Base-by-base conservation (phyloP, 2,888 invertebrate species). In the Phoronis australis region DNA sequence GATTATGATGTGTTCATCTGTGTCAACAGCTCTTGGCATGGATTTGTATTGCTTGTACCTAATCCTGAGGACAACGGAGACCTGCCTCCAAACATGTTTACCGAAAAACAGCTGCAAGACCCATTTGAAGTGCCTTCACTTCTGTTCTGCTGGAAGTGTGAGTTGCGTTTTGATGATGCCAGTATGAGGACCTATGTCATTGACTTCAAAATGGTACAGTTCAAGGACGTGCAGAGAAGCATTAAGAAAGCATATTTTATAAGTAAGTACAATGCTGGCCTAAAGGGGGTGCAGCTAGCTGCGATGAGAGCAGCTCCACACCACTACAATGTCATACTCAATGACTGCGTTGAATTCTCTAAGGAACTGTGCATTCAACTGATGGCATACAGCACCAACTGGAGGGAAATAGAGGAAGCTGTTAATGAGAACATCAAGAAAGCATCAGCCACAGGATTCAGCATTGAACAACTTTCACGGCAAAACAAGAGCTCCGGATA, bases 281-380 rank as follows among this genome's bases (percentile, higher is more conserved):
- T 45, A 4, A 27, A 24, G 3, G 57, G 53, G 1, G 46, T 55
- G 9, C 50, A 57, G 40, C 45, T 51, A 18, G 50, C 57, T 2
- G 53, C 50, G 4, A 39, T 55, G 15, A 22, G 45, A 31, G 57
- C 57, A 9, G 45, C 57, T 2, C 53, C 55, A 25, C 39, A 49
- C 20, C 41, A 48, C 21, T 57, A 55, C 45, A 42, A 45, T 24
- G 53, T 53, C 9, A 22, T 57, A 5, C 46, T 57, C 15, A 42
- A 57, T 12, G 55, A 57, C 42, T 57, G 57, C 42, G 57, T 55
- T 4, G 57, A 51, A 18, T 57, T 57, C 39, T 47, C 53, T 1
- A 57, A 55, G 39, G 49, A 45, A 23, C 53, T 53, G 22, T 55
- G 55, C 38, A 27, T 53, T 2, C 42, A 47, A 22, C 20, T 51